Base-by-base conservation (phyloP, 2,113 vertebrate genomes). In the Grus americana region DNA sequence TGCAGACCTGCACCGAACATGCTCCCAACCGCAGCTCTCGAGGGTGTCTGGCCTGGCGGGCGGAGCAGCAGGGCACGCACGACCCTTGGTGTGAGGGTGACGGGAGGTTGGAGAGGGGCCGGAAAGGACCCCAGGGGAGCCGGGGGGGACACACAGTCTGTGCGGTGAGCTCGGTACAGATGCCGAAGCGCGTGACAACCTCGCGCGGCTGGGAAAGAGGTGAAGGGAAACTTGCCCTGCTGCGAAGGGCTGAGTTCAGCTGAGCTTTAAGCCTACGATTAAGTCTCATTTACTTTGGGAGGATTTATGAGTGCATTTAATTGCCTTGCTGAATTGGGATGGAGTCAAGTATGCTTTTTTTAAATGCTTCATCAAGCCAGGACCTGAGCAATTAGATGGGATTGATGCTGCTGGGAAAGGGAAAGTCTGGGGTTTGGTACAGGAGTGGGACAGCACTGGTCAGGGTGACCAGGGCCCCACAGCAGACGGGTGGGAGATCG, bases 221-320 rank as follows among this genome's bases (percentile, higher is more conserved):
- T 30, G 11, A 66, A 50, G 73, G 84, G 87, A 80, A 78, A 38
- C 73, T 52, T 0, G 2, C 68, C 65, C 86, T n/a, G 82, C 68
- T 75, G 89, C 79, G 6, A 4, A 47, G 62, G 38, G 2, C 73
- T 42, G 80, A 7, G 15, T 38, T 49, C 63, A 55, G 86, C 86
- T 72, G 32, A 40, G 81, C 86, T 57, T 50, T 80, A 59, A 92
- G 94, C 96, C 86, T 26, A 9, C 1, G 42, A 95, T 93, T 91
- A 96, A 90, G 61, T 72, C 84, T 94, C 93, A 61, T 95, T 95
- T 91, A 89, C 84, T 79, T 68, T 61, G 71, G 86, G 86, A 95
- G 94, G 93, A 95, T 96, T 96, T 90, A 89, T 9, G 93, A 95
- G 93, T 3, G 66, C 27, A 9, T 92, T 95, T 97, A 95, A 89